These are phyloP conservation scores for Neodiprion fabricii DNA, from an alignment of 1,140 invertebrate genomes.

Conservation along the genomic window DNA sequence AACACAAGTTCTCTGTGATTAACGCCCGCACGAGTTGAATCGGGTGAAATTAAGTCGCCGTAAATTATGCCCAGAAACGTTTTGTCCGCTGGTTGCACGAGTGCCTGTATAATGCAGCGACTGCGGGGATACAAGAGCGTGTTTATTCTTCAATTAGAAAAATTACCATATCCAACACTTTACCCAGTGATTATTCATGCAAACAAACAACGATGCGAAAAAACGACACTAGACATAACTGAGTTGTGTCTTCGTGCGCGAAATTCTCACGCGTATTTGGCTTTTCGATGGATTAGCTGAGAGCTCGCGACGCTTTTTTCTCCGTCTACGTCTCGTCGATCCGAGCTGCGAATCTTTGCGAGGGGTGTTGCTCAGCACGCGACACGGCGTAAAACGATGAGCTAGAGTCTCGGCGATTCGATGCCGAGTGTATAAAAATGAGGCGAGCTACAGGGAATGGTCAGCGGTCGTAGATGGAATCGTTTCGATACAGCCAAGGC, in stretches of 20 bases:
- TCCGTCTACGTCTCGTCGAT: background rate
- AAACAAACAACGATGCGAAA: too few species aligned
- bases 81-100: too few species aligned
- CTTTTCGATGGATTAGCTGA: background rate
- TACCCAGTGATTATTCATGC: too few species aligned
- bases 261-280: background rate
- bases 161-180: too few species aligned
- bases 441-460: background rate
- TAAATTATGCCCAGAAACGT: background rate
- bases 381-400: background rate
- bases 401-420: background rate
- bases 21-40: background rate
- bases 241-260: too few species aligned
- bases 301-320: background rate
- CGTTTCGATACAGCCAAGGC: background rate
- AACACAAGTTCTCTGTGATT: conserved; percentile 8
- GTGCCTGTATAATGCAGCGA: too few species aligned
- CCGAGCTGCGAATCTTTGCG: background rate
- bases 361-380: background rate
- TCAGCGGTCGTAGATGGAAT: background rate
- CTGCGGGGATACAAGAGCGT: too few species aligned
- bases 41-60: background rate
- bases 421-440: too few species aligned
- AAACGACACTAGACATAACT: too few species aligned
- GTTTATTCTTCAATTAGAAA: too few species aligned